A percentile compares a stretch with the other conserved stretches of the same genome.
phyloP scores from a whole-genome alignment of 2,888 invertebrate species.

The Clostera curtula region DNA sequence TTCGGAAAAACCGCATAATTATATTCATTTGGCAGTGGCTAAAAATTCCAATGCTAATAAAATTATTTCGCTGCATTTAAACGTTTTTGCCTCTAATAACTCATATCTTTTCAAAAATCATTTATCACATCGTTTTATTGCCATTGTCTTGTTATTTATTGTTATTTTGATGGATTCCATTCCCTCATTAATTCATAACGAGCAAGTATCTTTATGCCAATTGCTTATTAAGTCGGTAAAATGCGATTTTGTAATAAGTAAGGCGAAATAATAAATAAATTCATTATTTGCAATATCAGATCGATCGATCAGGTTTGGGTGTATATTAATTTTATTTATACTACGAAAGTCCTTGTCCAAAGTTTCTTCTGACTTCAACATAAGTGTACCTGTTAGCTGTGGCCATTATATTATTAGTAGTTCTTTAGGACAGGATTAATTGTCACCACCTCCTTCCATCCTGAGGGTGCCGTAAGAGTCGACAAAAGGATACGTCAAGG shows the following conservation, averaged over 20 bases:
- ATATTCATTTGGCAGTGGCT: too few species aligned
- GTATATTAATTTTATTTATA: background rate
- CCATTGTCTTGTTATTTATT: constrained; percentile 11
- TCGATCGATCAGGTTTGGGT: constrained; percentile 15
- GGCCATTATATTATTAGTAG: too few species aligned
- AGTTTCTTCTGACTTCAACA: too few species aligned
- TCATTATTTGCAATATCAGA: constrained; percentile 13
- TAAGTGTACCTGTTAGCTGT: too few species aligned
- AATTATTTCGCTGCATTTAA: too few species aligned
- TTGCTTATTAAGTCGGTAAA: constrained; percentile 19
- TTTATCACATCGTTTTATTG: constrained; percentile 13
- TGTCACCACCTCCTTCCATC: too few species aligned
- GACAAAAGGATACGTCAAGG: too few species aligned
- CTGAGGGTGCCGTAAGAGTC: too few species aligned
- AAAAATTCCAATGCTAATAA: too few species aligned
- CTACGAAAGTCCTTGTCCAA: background rate
- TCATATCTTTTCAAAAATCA: background rate
- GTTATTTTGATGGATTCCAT: constrained; percentile 10
- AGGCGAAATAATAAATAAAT: constrained; percentile 16
- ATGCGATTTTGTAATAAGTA: constrained; percentile 19
- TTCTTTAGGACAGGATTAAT: too few species aligned
- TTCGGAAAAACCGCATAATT: too few species aligned
- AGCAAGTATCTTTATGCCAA: constrained; percentile 12
- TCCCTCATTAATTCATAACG: constrained; percentile 19
- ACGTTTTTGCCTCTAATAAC: constrained; percentile 1